Evolutionary conservation across 2,113 vertebrate species (phyloP).

Genomic region (Bungarus multicinctus): DNA sequence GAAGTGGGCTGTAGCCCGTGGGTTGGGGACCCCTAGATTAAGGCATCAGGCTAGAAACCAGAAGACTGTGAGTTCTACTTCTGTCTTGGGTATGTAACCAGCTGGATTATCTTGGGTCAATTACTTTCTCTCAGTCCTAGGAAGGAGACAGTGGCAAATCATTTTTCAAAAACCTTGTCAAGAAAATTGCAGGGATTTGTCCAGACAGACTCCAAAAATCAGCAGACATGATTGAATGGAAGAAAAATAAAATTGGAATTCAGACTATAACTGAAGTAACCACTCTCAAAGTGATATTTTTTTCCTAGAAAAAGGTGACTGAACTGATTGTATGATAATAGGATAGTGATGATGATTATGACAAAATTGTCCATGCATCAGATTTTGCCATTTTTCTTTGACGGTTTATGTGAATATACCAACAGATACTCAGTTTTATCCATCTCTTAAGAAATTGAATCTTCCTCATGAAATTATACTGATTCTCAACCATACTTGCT

Average conservation of each 20-base stretch:
- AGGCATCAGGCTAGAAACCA: not conserved
- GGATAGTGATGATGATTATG: not conserved
- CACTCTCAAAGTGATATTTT: not conserved
- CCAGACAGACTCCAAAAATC: not conserved
- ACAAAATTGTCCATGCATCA: not conserved
- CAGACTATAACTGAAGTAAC: not conserved
- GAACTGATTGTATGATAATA: no score
- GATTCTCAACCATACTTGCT: not conserved
- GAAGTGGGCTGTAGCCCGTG: no score
- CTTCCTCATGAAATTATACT: not conserved
- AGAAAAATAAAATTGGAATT: not conserved
- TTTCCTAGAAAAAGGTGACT: not conserved
- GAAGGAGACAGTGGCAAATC: not conserved
- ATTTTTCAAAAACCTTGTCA: not conserved
- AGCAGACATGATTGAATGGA: not conserved
- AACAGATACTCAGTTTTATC: not conserved
- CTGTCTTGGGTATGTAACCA: not conserved
- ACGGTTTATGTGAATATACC: not conserved
- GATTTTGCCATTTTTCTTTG: not conserved
- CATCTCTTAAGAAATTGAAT: not conserved
- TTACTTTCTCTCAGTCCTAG: not conserved
- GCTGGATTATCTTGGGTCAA: not conserved
- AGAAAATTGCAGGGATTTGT: not conserved
- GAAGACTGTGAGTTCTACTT: not conserved
- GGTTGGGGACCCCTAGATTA: not conserved